phyloP scores from a whole-genome alignment of 2,888 invertebrate species.

The Adelognathus sp. region DNA sequence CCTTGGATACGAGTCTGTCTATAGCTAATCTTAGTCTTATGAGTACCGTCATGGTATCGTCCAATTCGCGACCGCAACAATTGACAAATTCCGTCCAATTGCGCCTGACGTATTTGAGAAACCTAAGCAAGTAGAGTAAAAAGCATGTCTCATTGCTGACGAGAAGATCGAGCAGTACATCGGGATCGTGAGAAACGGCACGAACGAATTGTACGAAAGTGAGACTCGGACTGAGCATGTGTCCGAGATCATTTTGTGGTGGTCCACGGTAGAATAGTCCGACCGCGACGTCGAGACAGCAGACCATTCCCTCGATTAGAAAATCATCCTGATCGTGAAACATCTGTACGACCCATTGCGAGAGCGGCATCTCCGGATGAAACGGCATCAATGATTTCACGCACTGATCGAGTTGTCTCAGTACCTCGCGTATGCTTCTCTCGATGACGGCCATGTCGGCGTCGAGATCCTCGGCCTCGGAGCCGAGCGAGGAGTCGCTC shows the following conservation, averaged over 20 bases:
- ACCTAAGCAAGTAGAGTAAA: conserved; percentile 90
- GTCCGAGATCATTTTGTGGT: conserved; percentile 90
- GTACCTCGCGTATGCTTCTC: conserved; percentile 91
- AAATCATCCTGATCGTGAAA: conserved; percentile 96
- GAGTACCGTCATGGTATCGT: conserved; percentile 92
- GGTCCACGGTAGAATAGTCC: conserved; percentile 92
- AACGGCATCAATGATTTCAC: conserved; percentile 91
- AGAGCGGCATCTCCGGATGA: conserved; percentile 93
- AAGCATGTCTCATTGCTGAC: conserved; percentile 96
- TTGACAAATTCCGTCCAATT: conserved; percentile 92
- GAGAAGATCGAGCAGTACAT: conserved; percentile 91
- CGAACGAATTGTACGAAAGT: conserved; percentile 94
- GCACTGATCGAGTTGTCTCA: conserved; percentile 91
- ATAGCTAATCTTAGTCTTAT: conserved; percentile 91
- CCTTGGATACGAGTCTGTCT: conserved; percentile 90
- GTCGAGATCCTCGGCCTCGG: conserved; percentile 92
- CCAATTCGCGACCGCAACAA: conserved; percentile 88
- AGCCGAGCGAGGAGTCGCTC: conserved; percentile 92
- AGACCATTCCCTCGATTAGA: conserved; percentile 95
- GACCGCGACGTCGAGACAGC: conserved; percentile 93
- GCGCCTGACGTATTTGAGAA: conserved; percentile 91
- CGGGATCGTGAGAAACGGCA: conserved; percentile 91
- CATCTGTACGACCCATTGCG: conserved; percentile 93
- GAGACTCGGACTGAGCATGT: conserved; percentile 91
- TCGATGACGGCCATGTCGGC: conserved; percentile 95